Evolutionary conservation across 2,797 vertebrate species (phyloP), one percentile per base, ranked within the genome.

Genomic region (Acrossocheilus wenchowensis): DNA sequence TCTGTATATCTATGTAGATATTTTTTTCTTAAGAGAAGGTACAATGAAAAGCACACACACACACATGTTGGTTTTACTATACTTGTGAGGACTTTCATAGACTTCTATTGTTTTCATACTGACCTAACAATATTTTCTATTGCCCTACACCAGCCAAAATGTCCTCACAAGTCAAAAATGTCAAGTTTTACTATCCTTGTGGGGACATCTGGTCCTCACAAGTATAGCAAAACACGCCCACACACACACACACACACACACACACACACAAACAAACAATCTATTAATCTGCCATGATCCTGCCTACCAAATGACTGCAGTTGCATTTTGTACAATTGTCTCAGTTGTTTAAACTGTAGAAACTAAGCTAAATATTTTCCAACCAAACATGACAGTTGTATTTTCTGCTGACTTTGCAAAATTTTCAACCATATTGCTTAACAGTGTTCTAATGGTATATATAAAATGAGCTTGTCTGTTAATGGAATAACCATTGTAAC

Each of bases 261-360:
- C 50, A 21, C 6, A 19, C 50, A 52, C 15, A 17, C 50, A 52
- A 15, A 52, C 15, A 54, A 71, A 21, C 15, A 54, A 71, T 69
- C 34, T 39, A 15, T 11, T 73, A 73, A 73, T 74, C n/a, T 48
- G n/a, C 43, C 71, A 73, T 48, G n/a, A 74, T 50, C 72, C 72
- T 74, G n/a, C 26, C n/a, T 6, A 43, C 69, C n/a, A 50, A 3
- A 50, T 74, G 72, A 30, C n/a, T 26, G 14, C 43, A 2, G 2
- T 30, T 48, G 43, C 14, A 30, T 48, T 14, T 48, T 30, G 72
- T 74, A 17, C 23, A 48, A 45, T 17, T 48, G 43, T 73, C 3
- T 45, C 8, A 30, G 43, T n/a, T 74, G 72, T 43, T 45, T 48
- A 26, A 73, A 73, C 7, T 3, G 6, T 45, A 73, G 14, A 73